Evolutionary conservation across 2,888 invertebrate genomes (phyloP), one percentile per base, ranked within the genome.

Genomic region (Drosophila pullipes): DNA sequence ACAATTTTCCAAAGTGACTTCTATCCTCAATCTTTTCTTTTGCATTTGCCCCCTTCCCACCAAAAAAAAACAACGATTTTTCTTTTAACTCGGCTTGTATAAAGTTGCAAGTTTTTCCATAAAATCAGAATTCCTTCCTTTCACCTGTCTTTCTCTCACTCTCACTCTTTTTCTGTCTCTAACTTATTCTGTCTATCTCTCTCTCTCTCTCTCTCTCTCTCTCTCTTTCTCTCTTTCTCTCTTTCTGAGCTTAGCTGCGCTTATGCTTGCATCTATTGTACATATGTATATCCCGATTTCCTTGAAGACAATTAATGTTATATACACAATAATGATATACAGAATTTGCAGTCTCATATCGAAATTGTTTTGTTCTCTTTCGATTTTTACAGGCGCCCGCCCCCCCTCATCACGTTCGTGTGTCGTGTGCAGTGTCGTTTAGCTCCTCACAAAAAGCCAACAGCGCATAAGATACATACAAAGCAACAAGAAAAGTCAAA

Each of bases 361-460:
- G 90, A 80, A 91, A 90, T 80, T 90, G 80, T 83, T 91, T 87
- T 89, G 81, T 89, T 89, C 86, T 91, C 83, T 91, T 91, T 91
- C 91, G 91, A 91, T 89, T 89, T 66, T 91, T 91, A 78, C 91
- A 91, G 91, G 89, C 89, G 72, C 72, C 82, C 74, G 73, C 74
- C 66, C 58, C 72, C 72, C 57, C 73, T 57, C 69, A 74, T 50
- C 82, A 63, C 53, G 83, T 63, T 69, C 76, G 72, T 78, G 81
- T 78, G 78, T 78, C 83, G 83, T 82, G 82, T 78, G 78, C 81
- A 77, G 80, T 83, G 76, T 73, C 69, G 50, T 65, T 79, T 79
- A 76, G 72, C 58, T 65, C 49, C 64, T 65, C 30, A 73, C 22
- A 64, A 74, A 65, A 68, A 82, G 75, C 58, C 72, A 71, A 78